phyloP scores from a whole-genome alignment of 2,888 invertebrate species.

The Caenorhabditis uteleia region DNA sequence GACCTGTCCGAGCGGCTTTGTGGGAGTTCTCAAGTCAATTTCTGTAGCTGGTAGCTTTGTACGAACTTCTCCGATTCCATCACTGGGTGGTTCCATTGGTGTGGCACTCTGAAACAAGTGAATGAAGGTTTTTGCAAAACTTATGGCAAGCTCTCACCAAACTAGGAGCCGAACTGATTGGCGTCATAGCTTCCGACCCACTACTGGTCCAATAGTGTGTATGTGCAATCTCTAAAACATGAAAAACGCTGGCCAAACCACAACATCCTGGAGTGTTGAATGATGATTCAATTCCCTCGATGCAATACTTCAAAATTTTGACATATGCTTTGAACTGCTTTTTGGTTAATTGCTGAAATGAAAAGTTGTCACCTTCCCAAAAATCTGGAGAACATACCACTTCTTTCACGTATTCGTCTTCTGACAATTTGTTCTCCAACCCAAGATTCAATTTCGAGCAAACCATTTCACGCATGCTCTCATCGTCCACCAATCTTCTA shows the following conservation, averaged over 20 bases:
- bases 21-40: conserved; percentile 47
- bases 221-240: conserved; percentile 95
- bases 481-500: conserved; percentile 87
- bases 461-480: conserved; percentile 93
- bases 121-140: background rate
- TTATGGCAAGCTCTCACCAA: conserved; percentile 23
- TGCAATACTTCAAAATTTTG: conserved; percentile 86
- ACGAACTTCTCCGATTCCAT: conserved; percentile 13
- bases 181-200: conserved; percentile 34
- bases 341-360: conserved; percentile 83
- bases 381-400: conserved; percentile 79
- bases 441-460: conserved; percentile 92
- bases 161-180: conserved; percentile 41
- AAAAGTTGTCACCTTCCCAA: background rate
- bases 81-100: conserved; percentile 14
- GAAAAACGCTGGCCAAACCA: conserved; percentile 92
- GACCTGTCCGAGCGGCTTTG: conserved; percentile 39
- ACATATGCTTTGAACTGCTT: conserved; percentile 95
- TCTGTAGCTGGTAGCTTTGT: conserved; percentile 49
- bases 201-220: conserved; percentile 84
- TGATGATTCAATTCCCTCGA: conserved; percentile 81
- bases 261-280: conserved; percentile 80
- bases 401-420: conserved; percentile 92
- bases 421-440: conserved; percentile 88
- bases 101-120: conserved; percentile 21